Conservation (phyloP, 2,113 vertebrate genomes). For the Boulengeromyrus knoepffleri region DNA sequence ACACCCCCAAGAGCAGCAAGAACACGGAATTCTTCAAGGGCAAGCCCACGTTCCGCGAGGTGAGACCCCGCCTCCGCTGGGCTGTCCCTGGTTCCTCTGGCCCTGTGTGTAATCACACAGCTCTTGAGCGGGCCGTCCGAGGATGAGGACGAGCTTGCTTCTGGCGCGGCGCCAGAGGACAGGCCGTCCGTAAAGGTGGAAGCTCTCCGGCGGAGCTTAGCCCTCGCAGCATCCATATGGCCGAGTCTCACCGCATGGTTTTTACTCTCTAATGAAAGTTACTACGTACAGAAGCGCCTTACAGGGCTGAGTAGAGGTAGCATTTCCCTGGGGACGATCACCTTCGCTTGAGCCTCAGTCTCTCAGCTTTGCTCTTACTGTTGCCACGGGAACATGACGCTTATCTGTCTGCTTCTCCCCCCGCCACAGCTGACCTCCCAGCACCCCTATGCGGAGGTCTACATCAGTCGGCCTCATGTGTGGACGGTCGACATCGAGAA, state of each 20-base stretch:
- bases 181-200: not conserved
- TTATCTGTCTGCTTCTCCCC: not conserved
- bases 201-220: not conserved
- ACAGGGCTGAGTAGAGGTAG: not conserved
- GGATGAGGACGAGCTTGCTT: not conserved
- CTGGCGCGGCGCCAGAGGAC: not conserved
- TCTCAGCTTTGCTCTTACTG: not conserved
- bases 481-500: constrained; percentile 93
- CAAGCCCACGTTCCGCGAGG: constrained; percentile 95
- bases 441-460: constrained; percentile 95
- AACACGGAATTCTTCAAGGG: constrained; percentile 98
- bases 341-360: not conserved
- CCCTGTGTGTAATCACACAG: not conserved
- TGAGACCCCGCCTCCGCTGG: constrained; percentile 42
- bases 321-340: not conserved
- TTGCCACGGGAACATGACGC: not conserved
- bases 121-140: not conserved
- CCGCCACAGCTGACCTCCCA: constrained; percentile 82
- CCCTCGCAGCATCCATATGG: not conserved
- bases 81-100: not conserved
- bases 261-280: not conserved
- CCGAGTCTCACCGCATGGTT: not conserved
- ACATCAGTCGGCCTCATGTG: constrained; percentile 89
- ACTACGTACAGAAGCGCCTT: not conserved
- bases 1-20: constrained; percentile 92